Conservation (phyloP, 2,888 invertebrate species). For the Caenorhabditis sp. region DNA sequence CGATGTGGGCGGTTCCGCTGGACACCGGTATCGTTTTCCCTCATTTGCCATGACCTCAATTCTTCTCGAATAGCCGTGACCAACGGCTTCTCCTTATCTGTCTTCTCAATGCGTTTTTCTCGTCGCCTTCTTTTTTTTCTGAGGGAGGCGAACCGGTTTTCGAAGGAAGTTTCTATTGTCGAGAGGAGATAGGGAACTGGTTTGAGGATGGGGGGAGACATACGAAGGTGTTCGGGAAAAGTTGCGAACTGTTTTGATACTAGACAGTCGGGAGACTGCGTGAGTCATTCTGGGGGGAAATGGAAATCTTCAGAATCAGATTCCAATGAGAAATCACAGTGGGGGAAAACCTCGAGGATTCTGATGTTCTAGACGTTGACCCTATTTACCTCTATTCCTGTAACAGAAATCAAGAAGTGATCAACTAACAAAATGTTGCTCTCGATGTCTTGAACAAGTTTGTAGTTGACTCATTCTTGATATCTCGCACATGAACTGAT, state of each 20-base stretch:
- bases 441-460: too few relatives aligned
- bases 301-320: too few relatives aligned
- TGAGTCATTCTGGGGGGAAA: too few relatives aligned
- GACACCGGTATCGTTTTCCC: constrained; percentile 18
- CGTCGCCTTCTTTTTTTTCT: background rate
- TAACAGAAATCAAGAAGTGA: too few relatives aligned
- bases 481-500: too few relatives aligned
- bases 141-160: background rate
- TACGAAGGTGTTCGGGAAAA: background rate
- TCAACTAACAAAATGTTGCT: too few relatives aligned
- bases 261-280: background rate
- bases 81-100: constrained; percentile 36
- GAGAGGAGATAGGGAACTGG: background rate
- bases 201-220: background rate
- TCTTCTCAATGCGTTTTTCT: constrained; percentile 25
- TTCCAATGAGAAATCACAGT: too few relatives aligned
- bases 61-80: constrained; percentile 17
- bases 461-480: too few relatives aligned
- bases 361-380: too few relatives aligned
- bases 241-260: constrained; percentile 5
- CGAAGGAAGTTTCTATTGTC: constrained; percentile 4
- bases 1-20: background rate
- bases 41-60: constrained; percentile 21
- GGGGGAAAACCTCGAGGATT: too few relatives aligned
- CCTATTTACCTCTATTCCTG: too few relatives aligned